Conservation (phyloP, 2,113 vertebrate species). For the Dasyprocta punctata region DNA sequence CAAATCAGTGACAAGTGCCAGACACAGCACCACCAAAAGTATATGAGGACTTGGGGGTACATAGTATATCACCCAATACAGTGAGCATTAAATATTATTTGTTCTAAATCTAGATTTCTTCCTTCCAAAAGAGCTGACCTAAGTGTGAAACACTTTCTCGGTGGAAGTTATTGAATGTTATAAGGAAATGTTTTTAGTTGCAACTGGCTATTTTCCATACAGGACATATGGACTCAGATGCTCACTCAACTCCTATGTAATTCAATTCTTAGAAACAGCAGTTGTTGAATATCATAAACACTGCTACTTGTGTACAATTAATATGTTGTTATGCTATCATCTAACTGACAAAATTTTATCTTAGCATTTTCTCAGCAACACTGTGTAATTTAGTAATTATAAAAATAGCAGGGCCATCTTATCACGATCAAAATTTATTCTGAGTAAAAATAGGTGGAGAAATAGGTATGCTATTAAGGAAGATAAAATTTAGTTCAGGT, state of each 20-base stretch:
- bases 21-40: no score
- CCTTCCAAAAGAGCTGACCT: conserved; percentile 65
- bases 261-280: background rate
- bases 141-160: conserved; percentile 66
- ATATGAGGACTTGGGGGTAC: no score
- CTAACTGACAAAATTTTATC: background rate
- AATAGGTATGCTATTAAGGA: conserved; percentile 1
- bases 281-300: background rate
- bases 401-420: background rate
- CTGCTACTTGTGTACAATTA: background rate
- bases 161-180: conserved; percentile 30
- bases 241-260: background rate
- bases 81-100: conserved; percentile 70
- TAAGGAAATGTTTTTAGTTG: conserved; percentile 49
- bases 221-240: conserved; percentile 49
- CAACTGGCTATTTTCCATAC: conserved; percentile 27
- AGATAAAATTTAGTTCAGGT: background rate
- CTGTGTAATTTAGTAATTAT: background rate
- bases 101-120: conserved; percentile 70
- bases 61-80: no score
- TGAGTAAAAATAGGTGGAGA: conserved; percentile 2
- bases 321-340: background rate
- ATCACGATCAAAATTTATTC: background rate
- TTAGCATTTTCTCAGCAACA: background rate
- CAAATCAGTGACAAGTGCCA: no score